Evolutionary conservation across 2,888 invertebrate species (phyloP).

Genomic region (Agriopis leucophaearia): DNA sequence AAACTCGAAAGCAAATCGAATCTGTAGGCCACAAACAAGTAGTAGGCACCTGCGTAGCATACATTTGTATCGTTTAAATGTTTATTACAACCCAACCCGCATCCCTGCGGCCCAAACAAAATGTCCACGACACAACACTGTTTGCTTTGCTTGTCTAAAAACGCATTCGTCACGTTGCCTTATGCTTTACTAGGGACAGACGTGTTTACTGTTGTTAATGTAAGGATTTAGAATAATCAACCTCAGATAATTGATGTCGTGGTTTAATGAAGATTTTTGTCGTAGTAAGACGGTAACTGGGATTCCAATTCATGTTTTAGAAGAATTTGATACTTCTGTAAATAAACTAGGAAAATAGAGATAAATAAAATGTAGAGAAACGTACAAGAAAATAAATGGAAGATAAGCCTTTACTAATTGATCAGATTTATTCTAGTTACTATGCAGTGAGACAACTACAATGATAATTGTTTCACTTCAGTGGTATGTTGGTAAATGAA

Average conservation of each 20-base stretch:
- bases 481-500: too few species aligned
- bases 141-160: conserved; percentile 70
- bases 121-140: conserved; percentile 53
- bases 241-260: conserved; percentile 48
- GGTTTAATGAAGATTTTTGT: conserved; percentile 21
- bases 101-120: conserved; percentile 57
- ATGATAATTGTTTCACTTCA: neutral
- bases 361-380: neutral
- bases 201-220: conserved; percentile 67
- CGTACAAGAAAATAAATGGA: too few species aligned
- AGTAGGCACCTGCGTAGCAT: conserved; percentile 31
- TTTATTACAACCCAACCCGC: conserved; percentile 65
- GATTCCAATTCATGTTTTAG: neutral
- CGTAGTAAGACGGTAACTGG: conserved; percentile 1
- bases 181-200: conserved; percentile 40
- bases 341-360: neutral
- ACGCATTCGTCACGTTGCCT: conserved; percentile 65
- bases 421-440: neutral
- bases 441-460: neutral
- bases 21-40: conserved; percentile 1
- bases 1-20: neutral
- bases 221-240: conserved; percentile 51
- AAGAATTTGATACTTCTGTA: neutral
- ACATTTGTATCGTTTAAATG: conserved; percentile 61
- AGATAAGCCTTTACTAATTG: neutral